Percentiles rank a stretch among this genome's conserved stretches.
Conservation (phyloP, 2,113 vertebrate species). For the Bagarius yarrelli region DNA sequence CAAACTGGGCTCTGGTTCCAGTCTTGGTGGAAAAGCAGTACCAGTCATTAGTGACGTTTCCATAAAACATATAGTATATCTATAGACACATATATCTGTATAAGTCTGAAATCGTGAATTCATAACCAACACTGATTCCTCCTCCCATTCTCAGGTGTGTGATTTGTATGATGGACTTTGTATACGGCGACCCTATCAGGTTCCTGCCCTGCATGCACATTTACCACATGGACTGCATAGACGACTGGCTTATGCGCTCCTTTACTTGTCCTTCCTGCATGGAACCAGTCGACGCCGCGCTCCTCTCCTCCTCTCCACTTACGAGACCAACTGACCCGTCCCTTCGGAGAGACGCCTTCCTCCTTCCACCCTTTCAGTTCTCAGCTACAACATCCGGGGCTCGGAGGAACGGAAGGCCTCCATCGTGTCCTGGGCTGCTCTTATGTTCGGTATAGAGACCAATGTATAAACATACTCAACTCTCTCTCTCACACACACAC, state of each 20-base stretch:
- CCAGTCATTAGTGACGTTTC: too few relatives aligned
- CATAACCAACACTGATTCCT: neutral
- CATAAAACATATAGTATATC: too few relatives aligned
- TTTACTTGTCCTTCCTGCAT: slow-evolving; percentile 98
- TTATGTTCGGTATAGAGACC: neutral
- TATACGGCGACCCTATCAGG: slow-evolving; percentile 95
- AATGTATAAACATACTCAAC: neutral
- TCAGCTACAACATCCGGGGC: neutral
- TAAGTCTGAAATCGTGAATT: too few relatives aligned
- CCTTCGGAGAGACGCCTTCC: neutral
- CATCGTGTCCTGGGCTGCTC: neutral
- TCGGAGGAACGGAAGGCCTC: neutral
- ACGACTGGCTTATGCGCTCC: slow-evolving; percentile 99
- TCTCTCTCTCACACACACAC: neutral
- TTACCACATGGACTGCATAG: slow-evolving; percentile 99
- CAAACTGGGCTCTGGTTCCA: too few relatives aligned
- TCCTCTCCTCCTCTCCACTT: slow-evolving; percentile 96
- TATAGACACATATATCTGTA: too few relatives aligned
- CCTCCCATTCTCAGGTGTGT: slow-evolving; percentile 78
- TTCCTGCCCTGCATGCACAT: slow-evolving; percentile 99
- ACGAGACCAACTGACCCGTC: slow-evolving; percentile 88
- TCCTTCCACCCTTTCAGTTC: too few relatives aligned
- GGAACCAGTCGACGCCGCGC: slow-evolving; percentile 96
- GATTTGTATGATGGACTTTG: slow-evolving; percentile 99
- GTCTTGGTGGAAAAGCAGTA: too few relatives aligned